A percentile compares a stretch with the other conserved stretches of the same genome.
Evolutionary conservation across 1,140 invertebrate genomes (phyloP).

Genomic region (Lasaia peninsularis): DNA sequence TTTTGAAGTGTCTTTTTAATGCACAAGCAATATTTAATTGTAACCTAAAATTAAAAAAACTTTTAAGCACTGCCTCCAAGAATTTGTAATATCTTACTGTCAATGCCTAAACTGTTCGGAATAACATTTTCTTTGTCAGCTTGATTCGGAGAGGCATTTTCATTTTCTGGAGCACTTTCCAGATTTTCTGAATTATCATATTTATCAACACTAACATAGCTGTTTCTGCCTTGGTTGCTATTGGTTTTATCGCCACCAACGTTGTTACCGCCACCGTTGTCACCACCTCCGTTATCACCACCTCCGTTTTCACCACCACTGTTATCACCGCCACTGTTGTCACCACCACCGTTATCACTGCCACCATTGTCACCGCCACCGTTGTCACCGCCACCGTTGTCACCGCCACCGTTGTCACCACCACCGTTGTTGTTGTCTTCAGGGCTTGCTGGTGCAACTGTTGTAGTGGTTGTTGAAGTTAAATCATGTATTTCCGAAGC

Average conservation of each 20-base stretch:
- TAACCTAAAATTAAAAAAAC: neutral
- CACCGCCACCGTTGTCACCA: neutral
- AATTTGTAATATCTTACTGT: constrained; percentile 13
- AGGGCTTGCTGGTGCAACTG: neutral
- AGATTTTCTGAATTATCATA: neutral
- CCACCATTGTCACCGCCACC: neutral
- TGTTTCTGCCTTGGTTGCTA: no score
- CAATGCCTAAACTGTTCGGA: constrained; percentile 1
- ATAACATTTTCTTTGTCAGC: neutral
- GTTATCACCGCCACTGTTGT: neutral
- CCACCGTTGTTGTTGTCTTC: neutral
- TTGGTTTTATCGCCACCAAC: no score
- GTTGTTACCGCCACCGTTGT: no score
- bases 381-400: neutral
- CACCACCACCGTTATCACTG: neutral
- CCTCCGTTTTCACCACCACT: neutral
- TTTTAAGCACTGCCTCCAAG: constrained; percentile 4
- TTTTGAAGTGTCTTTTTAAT: no score
- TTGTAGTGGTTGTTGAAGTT: constrained; percentile 21
- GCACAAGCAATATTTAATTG: neutral
- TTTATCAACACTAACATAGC: no score
- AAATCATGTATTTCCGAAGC: constrained; percentile 35
- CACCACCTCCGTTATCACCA: no score
- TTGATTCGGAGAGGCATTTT: neutral
- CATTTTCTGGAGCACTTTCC: neutral